Conservation (phyloP, 2,113 vertebrate genomes). For the Centropus bengalensis region DNA sequence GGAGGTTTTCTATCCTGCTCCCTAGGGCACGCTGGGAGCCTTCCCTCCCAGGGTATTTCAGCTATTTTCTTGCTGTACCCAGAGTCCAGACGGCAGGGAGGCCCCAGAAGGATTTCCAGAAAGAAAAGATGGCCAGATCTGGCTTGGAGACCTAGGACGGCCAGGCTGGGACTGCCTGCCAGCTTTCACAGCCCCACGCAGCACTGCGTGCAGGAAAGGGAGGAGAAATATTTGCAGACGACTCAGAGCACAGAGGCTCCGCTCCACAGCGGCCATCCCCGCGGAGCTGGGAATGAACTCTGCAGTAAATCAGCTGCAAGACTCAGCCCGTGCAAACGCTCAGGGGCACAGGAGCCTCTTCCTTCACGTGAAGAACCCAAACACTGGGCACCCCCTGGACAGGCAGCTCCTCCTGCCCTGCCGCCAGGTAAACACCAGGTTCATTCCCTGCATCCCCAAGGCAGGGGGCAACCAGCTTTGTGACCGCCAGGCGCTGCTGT, state of each 20-base stretch:
- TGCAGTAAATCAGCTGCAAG: background rate
- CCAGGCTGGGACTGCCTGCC: background rate
- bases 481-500: background rate
- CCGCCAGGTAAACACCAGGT: background rate
- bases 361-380: background rate
- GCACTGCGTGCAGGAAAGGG: rapidly evolving
- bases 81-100: background rate
- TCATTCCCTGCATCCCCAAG: background rate
- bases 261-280: background rate
- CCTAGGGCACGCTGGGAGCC: rapidly evolving
- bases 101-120: background rate
- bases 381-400: background rate
- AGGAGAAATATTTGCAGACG: background rate
- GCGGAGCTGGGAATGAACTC: background rate
- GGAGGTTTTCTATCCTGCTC: background rate
- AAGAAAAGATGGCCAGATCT: background rate
- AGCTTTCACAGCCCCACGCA: rapidly evolving
- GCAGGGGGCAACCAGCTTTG: background rate
- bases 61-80: background rate
- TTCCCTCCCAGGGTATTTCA: background rate
- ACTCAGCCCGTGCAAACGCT: background rate
- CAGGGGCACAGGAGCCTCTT: background rate
- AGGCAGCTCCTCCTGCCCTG: background rate
- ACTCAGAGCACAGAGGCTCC: background rate
- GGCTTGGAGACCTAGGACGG: background rate